Evolutionary conservation across 2,888 invertebrate genomes (phyloP).

Genomic region (Drosophila mayaguana): DNA sequence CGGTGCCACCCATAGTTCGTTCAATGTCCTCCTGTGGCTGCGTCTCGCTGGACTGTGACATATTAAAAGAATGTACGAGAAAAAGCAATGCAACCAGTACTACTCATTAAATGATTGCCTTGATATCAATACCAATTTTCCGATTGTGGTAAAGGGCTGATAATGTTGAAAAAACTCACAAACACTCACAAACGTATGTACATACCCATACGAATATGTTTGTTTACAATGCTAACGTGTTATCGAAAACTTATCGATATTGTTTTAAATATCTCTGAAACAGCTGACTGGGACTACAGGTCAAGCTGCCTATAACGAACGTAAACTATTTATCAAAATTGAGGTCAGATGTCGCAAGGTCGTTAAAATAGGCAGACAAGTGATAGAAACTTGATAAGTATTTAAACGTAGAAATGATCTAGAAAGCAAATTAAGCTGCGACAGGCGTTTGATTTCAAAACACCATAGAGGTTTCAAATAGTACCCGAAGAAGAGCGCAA

Average conservation of each 20-base stretch:
- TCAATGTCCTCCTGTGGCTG: conserved; percentile 37
- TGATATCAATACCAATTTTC: conserved; percentile 50
- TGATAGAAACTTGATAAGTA: not conserved
- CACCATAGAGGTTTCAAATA: conserved; percentile 25
- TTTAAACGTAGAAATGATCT: not conserved
- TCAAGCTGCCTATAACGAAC: conserved; percentile 15
- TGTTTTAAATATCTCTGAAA: conserved; percentile 10
- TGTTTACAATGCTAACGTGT: conserved; percentile 42
- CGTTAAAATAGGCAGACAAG: not conserved
- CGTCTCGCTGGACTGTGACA: conserved; percentile 52
- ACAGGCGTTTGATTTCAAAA: not conserved
- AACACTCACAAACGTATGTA: conserved; percentile 5
- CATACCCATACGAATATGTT: conserved; percentile 16
- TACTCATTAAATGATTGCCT: conserved; percentile 49
- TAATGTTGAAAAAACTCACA: conserved; percentile 56
- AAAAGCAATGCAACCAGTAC: conserved; percentile 35
- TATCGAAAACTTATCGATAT: conserved; percentile 46
- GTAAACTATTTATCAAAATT: not conserved
- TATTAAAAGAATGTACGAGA: conserved; percentile 40
- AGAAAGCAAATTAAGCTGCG: not conserved
- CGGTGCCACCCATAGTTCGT: conserved; percentile 32
- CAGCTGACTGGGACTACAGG: conserved; percentile 44
- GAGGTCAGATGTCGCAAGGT: conserved; percentile 16
- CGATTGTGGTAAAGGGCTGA: conserved; percentile 39
- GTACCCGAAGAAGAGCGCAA: conserved; percentile 40